phyloP scores from a whole-genome alignment of 64 coral and sea anemone genomes.

The Montipora sp. region DNA sequence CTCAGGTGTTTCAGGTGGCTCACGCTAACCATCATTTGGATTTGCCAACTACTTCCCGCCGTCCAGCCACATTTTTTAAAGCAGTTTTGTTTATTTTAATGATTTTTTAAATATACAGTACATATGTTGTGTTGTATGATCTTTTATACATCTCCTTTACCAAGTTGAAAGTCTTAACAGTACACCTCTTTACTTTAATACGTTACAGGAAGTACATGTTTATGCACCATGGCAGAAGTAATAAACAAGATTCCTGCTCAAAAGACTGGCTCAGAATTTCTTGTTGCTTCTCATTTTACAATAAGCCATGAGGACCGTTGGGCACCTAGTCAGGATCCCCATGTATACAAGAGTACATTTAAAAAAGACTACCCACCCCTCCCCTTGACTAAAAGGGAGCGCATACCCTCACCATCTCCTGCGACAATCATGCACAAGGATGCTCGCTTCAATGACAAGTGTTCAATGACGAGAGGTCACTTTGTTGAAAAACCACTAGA shows the following conservation, averaged over 20 bases:
- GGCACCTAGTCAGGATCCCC: slow-evolving; percentile 79
- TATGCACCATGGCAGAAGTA: slow-evolving; percentile 43
- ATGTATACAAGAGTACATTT: slow-evolving; percentile 85
- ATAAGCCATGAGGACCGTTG: slow-evolving; percentile 89
- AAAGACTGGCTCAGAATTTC: slow-evolving; percentile 83
- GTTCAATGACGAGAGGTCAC: slow-evolving; percentile 80
- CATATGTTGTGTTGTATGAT: too few species aligned
- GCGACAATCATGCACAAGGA: slow-evolving; percentile 94
- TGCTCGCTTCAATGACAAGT: slow-evolving; percentile 71
- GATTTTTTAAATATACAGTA: too few species aligned
- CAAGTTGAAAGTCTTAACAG: too few species aligned
- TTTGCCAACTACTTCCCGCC: too few species aligned
- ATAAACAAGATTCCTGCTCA: slow-evolving; percentile 59
- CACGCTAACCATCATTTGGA: too few species aligned
- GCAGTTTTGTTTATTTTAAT: too few species aligned
- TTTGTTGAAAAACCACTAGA: slow-evolving; percentile 76
- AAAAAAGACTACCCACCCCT: slow-evolving; percentile 93
- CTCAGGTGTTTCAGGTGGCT: too few species aligned
- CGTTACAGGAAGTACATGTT: not conserved
- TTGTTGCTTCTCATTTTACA: slow-evolving; percentile 84
- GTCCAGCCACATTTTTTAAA: too few species aligned
- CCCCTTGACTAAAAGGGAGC: slow-evolving; percentile 83
- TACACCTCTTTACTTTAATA: slow-evolving; percentile 1
- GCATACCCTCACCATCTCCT: slow-evolving; percentile 83
- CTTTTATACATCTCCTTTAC: too few species aligned